Evolutionary conservation across 2,888 invertebrate genomes (phyloP), one percentile per base, ranked within the genome.

Genomic region (Drosophila meridionalis): DNA sequence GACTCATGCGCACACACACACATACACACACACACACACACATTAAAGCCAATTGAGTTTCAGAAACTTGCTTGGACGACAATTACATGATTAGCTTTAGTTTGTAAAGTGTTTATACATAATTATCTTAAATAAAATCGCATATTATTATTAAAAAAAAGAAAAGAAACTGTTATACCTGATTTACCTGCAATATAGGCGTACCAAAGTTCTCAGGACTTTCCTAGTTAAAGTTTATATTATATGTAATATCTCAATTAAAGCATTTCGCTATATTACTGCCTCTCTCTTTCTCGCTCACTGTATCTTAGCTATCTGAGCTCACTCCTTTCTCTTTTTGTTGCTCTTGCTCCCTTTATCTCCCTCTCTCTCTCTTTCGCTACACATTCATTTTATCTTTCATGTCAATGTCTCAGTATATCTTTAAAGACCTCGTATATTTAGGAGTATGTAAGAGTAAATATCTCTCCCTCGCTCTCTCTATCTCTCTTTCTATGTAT

Each of bases 41-140:
- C 26, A 45, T 30, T 36, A 57, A 45, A 58, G 26, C 59, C 26
- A 71, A 62, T 55, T 55, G 50, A 61, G 76, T 79, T 79, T 76
- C 53, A 57, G 50, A 78, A 75, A 78, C 79, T 70, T 32, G 65
- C 75, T 70, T 55, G 45, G 40, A 58, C 40, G 50, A 65, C 40
- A 53, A 32, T 42, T 48, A 53, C 65, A 73, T 38, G 50, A 64
- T 55, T 65, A 76, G 69, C 48, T 56, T 47, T 78, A 78, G 70
- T 62, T 74, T 77, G 58, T 77, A 78, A 78, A 70, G 2, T 78
- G 65, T 77, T 75, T 69, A 60, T 64, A 68, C 59, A 64, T 75
- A 72, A 73, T 64, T 60, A 73, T 55, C 48, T 50, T 62, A 73
- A 76, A 78, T 75, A 79, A 75, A 58, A n/a, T 50, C 69, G 20